Percentiles rank a stretch among this genome's conserved stretches.
Conservation (phyloP, 2,888 invertebrate species). For the Acanthococcus lagerstroemiae region DNA sequence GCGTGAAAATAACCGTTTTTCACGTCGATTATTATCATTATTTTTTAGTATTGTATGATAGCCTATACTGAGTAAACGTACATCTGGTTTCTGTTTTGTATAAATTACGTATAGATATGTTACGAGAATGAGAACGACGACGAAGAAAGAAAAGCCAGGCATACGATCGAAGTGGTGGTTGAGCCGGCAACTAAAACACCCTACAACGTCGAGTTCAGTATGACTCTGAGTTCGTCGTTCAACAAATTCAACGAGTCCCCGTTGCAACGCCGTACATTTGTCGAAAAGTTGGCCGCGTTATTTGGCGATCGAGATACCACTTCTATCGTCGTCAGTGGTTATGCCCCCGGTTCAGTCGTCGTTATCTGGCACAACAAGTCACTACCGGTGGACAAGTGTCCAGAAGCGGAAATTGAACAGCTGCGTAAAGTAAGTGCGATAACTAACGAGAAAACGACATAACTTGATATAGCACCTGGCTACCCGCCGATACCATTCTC, state of each 20-base stretch:
- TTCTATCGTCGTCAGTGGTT: constrained; percentile 57
- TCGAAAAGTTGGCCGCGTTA: constrained; percentile 65
- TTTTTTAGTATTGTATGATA: too few relatives aligned
- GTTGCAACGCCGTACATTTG: constrained; percentile 62
- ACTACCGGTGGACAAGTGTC: constrained; percentile 61
- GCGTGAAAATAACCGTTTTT: too few relatives aligned
- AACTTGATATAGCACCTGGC: too few relatives aligned
- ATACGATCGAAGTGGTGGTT: constrained; percentile 50
- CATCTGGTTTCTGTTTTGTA: too few relatives aligned
- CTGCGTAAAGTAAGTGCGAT: constrained; percentile 50
- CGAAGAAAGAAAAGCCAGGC: constrained; percentile 62
- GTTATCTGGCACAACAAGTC: constrained; percentile 63
- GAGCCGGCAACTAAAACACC: constrained; percentile 52
- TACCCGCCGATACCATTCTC: too few relatives aligned
- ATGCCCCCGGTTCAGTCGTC: constrained; percentile 42
- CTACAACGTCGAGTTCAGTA: constrained; percentile 69
- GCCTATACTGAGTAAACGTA: too few relatives aligned
- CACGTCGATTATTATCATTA: too few relatives aligned
- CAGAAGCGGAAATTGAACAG: constrained; percentile 62
- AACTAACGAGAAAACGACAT: too few relatives aligned
- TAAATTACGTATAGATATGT: constrained; percentile 57
- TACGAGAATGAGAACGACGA: constrained; percentile 65
- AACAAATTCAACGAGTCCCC: constrained; percentile 61
- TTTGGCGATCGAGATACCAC: constrained; percentile 65
- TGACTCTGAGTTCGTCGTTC: constrained; percentile 59